Evolutionary conservation across 2,888 invertebrate genomes (phyloP), one percentile per base, ranked within the genome.

Genomic region (Euspilapteryx auroguttella): DNA sequence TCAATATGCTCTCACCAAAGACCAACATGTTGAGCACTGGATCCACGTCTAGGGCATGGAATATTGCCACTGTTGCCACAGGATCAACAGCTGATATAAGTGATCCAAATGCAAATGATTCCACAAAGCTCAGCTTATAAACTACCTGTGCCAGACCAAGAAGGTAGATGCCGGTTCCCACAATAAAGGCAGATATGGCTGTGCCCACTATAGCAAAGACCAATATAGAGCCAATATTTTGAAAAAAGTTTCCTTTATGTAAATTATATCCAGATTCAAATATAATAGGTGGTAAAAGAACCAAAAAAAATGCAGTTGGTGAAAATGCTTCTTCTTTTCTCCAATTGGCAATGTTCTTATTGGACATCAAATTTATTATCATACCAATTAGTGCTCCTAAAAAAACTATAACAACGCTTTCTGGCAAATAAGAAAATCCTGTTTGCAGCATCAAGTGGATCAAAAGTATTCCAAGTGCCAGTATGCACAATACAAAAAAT

Each of bases 221-320:
- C 49, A 98, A 69, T 45, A 99, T 99, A 3, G 97, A 96, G n/a
- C 96, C 97, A 53, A 99, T 96, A 54, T 99, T 99, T 68, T 98
- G 95, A 49, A 91, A 92, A 49, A 91, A 92, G 49, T 92, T 91
- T 37, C 96, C 97, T 68, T 99, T 99, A 50, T 99, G 98, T 34
- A 99, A 79, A 78, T 98, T 99, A 56, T 98, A 99, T 3, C 98
- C 98, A 3, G 96, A 96, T 65, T 99, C 99, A 76, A 99, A 99
- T 44, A 99, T 99, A 31, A 99, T 99, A 1, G 99, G 99, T 7
- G 99, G 99, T 29, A 99, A 65, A 1, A 99, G 79, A 2, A 99
- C 91, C 29, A 99, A 79, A 53, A 99, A 99, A 62, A 99, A 99
- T 12, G 97, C 94, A 12, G 97, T 99, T 0, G 99, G 98, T 5